These are phyloP conservation scores for Phalangium opilio DNA, from an alignment of 2,888 invertebrate species.

Conservation along the genomic window DNA sequence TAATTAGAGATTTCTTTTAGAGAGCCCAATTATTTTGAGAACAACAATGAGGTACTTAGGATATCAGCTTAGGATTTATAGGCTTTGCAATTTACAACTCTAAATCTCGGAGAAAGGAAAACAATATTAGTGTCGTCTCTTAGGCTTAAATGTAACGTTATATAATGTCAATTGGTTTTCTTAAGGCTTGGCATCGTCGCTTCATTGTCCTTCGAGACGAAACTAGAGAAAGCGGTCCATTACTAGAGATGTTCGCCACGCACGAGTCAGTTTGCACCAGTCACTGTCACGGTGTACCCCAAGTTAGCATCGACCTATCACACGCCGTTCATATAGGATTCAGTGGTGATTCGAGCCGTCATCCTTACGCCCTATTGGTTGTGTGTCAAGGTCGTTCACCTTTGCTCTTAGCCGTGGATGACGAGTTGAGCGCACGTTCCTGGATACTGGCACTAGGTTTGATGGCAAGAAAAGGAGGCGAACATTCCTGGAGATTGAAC, in stretches of 20 bases:
- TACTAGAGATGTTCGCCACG: conserved; percentile 16
- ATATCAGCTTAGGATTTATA: too few species aligned
- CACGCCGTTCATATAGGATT: conserved; percentile 18
- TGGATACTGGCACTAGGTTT: conserved; percentile 17
- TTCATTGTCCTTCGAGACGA: conserved; percentile 18
- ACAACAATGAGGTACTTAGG: too few species aligned
- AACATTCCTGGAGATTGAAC: neutral
- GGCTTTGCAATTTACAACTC: too few species aligned
- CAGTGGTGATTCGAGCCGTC: conserved; percentile 15
- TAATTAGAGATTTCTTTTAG: too few species aligned
- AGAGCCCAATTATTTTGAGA: too few species aligned
- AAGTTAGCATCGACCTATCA: conserved; percentile 14
- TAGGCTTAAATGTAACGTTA: too few species aligned
- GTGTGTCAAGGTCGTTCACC: conserved; percentile 17
- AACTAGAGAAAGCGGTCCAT: conserved; percentile 13
- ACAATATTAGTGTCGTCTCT: too few species aligned
- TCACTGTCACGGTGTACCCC: conserved; percentile 8
- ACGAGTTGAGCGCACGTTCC: conserved; percentile 15
- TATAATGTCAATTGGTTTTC: too few species aligned
- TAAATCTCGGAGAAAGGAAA: too few species aligned
- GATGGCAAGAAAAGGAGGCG: conserved; percentile 15
- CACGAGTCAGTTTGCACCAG: conserved; percentile 10
- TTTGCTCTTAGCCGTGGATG: conserved; percentile 16
- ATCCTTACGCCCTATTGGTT: conserved; percentile 17
- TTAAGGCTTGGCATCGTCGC: conserved; percentile 17